Evolutionary conservation across 1,140 invertebrate species (phyloP).

Genomic region (Heliconius himera): DNA sequence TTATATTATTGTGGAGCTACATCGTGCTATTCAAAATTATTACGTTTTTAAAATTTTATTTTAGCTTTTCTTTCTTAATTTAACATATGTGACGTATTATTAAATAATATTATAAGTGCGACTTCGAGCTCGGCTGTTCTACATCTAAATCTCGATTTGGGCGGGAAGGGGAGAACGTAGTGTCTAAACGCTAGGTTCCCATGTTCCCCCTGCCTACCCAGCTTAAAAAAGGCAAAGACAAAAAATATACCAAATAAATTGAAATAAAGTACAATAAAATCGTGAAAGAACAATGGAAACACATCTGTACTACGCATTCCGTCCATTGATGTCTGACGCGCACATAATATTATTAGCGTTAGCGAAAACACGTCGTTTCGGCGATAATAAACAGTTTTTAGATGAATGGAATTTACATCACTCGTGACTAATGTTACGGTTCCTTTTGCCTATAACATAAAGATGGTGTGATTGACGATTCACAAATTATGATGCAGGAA

Average conservation of each 20-base stretch:
- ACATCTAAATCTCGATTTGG: too few relatives aligned
- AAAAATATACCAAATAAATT: background rate
- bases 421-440: slow-evolving; percentile 41
- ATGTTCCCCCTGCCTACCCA: too few relatives aligned
- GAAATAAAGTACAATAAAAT: background rate
- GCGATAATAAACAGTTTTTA: slow-evolving; percentile 44
- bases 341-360: slow-evolving; percentile 45
- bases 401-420: slow-evolving; percentile 67
- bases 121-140: too few relatives aligned
- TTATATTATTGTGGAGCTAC: too few relatives aligned
- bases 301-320: slow-evolving; percentile 31
- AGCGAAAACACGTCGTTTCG: slow-evolving; percentile 40
- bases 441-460: slow-evolving; percentile 11
- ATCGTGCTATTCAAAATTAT: too few relatives aligned
- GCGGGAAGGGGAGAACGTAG: too few relatives aligned
- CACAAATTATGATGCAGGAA: slow-evolving; percentile 21
- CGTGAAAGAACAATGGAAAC: slow-evolving; percentile 38
- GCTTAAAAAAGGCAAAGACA: background rate
- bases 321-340: slow-evolving; percentile 55
- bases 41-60: too few relatives aligned
- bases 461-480: slow-evolving; percentile 18
- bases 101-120: too few relatives aligned
- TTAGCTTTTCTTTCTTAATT: too few relatives aligned
- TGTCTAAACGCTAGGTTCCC: too few relatives aligned
- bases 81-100: too few relatives aligned